phyloP scores from a whole-genome alignment of 2,797 vertebrate genomes.

The Manis javanica region DNA sequence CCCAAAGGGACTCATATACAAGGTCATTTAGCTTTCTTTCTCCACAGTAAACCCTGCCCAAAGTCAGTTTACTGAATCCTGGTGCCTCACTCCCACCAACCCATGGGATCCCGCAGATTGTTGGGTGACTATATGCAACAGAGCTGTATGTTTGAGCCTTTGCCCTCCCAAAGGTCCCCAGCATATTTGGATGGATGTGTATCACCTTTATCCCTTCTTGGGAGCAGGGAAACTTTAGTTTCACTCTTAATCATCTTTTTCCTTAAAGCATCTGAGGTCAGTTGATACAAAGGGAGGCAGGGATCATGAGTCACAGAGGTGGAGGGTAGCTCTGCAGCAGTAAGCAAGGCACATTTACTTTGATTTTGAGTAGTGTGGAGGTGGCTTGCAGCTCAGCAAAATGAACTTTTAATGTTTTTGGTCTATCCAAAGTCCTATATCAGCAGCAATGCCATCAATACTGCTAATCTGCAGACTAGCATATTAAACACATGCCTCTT shows the following conservation, averaged over 20 bases:
- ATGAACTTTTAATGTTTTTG: neutral
- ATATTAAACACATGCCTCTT: neutral
- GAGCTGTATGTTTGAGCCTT: neutral
- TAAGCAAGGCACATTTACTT: neutral
- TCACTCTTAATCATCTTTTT: neutral
- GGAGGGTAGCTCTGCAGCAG: neutral
- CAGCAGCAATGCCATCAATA: neutral
- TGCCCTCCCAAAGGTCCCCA: neutral
- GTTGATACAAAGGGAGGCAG: neutral
- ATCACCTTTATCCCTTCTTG: neutral
- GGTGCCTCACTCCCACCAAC: neutral
- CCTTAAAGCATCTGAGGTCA: neutral
- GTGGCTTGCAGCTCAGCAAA: neutral
- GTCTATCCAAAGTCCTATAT: neutral
- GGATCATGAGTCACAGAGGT: neutral
- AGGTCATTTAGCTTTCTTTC: neutral
- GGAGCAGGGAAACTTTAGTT: neutral
- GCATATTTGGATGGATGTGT: neutral
- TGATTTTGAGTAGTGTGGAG: neutral
- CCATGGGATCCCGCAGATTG: neutral
- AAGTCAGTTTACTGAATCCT: neutral
- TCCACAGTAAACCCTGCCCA: neutral
- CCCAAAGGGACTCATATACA: neutral
- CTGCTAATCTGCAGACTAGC: neutral
- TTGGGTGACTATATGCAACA: neutral